These are phyloP conservation scores for Loripinus fragilis DNA, from an alignment of 2,888 invertebrate genomes.

Conservation along the genomic window DNA sequence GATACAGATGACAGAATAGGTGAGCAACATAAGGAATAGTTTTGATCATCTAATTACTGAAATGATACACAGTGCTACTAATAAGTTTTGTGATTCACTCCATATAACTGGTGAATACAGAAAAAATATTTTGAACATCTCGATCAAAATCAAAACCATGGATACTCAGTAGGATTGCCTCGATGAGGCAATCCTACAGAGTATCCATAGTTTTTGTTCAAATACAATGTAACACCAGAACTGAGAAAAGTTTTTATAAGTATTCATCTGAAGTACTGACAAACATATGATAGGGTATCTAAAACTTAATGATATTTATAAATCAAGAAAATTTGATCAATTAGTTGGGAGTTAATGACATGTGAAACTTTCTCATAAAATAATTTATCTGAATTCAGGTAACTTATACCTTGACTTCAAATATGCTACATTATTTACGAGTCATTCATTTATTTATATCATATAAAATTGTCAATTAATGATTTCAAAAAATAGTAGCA, in stretches of 20 bases:
- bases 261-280: too few relatives aligned
- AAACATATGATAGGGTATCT: background rate
- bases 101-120: too few relatives aligned
- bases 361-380: background rate
- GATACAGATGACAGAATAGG: background rate
- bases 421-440: background rate
- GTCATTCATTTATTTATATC: conserved; percentile 1
- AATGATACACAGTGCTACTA: too few relatives aligned
- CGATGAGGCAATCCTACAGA: too few relatives aligned
- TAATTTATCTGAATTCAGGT: conserved; percentile 1
- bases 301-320: conserved; percentile 16
- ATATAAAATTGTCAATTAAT: background rate
- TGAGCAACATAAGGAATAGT: background rate
- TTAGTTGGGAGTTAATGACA: background rate
- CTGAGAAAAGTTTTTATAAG: too few relatives aligned
- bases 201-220: too few relatives aligned
- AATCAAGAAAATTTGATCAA: conserved; percentile 5
- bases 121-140: too few relatives aligned
- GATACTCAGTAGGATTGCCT: too few relatives aligned
- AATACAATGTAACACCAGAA: too few relatives aligned
- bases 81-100: too few relatives aligned
- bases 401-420: background rate
- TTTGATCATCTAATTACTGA: background rate
- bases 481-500: background rate
- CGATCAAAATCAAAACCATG: too few relatives aligned